phyloP scores from a whole-genome alignment of 37 sponge, comb jelly and placozoan species.

The Lycopodina hypogea region DNA sequence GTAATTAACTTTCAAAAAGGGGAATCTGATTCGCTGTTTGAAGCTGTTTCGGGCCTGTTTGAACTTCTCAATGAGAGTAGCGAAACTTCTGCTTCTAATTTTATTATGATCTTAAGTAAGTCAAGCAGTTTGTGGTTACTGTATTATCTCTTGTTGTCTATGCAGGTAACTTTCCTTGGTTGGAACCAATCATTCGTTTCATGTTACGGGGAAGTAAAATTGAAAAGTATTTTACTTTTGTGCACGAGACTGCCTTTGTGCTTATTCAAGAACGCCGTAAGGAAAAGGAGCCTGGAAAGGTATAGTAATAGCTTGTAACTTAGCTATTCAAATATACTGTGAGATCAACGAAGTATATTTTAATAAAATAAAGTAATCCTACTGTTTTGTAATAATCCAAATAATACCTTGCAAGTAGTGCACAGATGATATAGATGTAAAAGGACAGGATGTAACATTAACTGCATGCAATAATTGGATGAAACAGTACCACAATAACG shows the following conservation, averaged over 20 bases:
- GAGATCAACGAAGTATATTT: no score
- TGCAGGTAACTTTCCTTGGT: slow-evolving; percentile 32
- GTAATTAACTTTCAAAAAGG: slow-evolving; percentile 32
- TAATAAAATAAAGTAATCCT: no score
- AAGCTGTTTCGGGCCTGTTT: slow-evolving; percentile 26
- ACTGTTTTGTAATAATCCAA: no score
- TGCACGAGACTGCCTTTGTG: slow-evolving; percentile 8
- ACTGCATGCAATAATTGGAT: no score
- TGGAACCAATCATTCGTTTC: slow-evolving; percentile 1
- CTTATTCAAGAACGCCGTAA: slow-evolving; percentile 8
- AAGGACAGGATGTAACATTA: no score
- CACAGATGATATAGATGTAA: no score
- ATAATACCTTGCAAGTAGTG: no score
- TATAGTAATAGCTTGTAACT: background rate
- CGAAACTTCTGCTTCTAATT: background rate
- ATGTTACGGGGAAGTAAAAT: background rate
- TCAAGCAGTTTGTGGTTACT: background rate
- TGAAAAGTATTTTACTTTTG: background rate
- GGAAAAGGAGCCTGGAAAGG: background rate
- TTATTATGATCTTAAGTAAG: background rate
- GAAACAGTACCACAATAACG: no score
- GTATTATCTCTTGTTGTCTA: background rate
- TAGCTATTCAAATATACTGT: no score
- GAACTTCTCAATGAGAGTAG: background rate
- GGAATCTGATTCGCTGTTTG: slow-evolving; percentile 46